phyloP scores from a whole-genome alignment of 1,140 invertebrate species.

The Sweltsa coloradensis region DNA sequence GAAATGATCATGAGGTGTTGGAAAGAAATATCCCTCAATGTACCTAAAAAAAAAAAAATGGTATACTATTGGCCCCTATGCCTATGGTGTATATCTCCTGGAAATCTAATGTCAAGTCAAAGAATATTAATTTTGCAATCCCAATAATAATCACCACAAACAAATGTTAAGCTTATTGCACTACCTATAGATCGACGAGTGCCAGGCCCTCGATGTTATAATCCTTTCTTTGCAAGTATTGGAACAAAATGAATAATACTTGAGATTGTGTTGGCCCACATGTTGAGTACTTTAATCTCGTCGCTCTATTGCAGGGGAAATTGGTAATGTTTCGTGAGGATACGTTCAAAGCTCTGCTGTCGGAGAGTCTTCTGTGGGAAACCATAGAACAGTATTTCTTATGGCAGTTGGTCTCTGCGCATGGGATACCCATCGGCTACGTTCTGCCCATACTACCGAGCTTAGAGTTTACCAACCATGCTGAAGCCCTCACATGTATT shows the following conservation, averaged over 20 bases:
- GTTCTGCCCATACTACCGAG: constrained; percentile 82
- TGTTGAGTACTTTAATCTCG: neutral
- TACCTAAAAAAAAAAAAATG: neutral
- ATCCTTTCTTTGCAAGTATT: neutral
- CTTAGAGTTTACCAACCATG: constrained; percentile 74
- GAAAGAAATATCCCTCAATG: constrained; percentile 36
- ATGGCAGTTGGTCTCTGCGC: constrained; percentile 88
- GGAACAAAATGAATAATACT: neutral
- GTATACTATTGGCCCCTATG: neutral
- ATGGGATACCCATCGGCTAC: constrained; percentile 81
- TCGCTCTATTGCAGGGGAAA: constrained; percentile 18
- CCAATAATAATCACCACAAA: neutral
- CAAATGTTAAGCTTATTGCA: neutral
- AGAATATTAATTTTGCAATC: no score
- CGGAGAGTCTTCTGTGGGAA: constrained; percentile 84
- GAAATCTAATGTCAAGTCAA: no score
- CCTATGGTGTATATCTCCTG: neutral
- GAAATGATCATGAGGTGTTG: constrained; percentile 43
- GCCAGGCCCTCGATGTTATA: neutral
- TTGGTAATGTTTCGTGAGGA: constrained; percentile 68
- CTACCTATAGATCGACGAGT: neutral
- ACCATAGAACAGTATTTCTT: constrained; percentile 94
- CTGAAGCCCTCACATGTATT: constrained; percentile 86
- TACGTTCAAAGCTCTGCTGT: constrained; percentile 54
- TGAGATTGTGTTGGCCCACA: neutral